Evolutionary conservation across 2,888 invertebrate species (phyloP), one percentile per base, ranked within the genome.

Genomic region (Lycaena phlaeas): DNA sequence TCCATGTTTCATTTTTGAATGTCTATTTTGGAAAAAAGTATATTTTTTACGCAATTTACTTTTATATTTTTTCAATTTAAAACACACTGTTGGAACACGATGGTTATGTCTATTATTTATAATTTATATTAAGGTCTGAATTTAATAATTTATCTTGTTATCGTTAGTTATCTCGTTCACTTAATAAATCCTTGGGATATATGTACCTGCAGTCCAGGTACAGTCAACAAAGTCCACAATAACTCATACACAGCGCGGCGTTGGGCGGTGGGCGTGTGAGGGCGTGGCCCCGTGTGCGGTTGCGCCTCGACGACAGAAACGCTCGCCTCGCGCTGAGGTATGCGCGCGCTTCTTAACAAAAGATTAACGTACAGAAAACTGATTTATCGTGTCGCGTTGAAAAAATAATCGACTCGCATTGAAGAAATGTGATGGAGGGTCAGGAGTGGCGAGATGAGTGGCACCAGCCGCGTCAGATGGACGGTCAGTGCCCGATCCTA

Each of bases 281-380:
- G 64, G 64, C 67, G 62, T 58, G 50, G 61, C 63, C 39, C 86
- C 54, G 89, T 40, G 41, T 91, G 41, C 91, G 76, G 44, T 50
- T 51, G 92, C 81, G 90, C 92, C 54, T 92, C 92, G 50, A 94
- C 94, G 58, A 94, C 94, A 50, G 92, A 92, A 49, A 92, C 91
- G 75, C 54, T 82, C 73, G 55, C 57, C 74, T 84, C 78, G 78
- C 82, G 81, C 81, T 70, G 49, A 61, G 55, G 64, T 57, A 63
- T 64, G 74, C 74, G 68, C 75, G 74, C 73, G 68, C 73, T 40
- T 36, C 36, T 36, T 40, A 40, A 27, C 31, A 40, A 25, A 54
- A 62, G 76, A 77, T 78, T 74, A 76, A 74, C 72, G 65, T 59
- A 62, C 63, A 70, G 68, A 67, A 75, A 75, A 79, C 76, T 79